These are phyloP conservation scores for Archivesica marissinica DNA, from an alignment of 1,140 invertebrate genomes.

Conservation along the genomic window DNA sequence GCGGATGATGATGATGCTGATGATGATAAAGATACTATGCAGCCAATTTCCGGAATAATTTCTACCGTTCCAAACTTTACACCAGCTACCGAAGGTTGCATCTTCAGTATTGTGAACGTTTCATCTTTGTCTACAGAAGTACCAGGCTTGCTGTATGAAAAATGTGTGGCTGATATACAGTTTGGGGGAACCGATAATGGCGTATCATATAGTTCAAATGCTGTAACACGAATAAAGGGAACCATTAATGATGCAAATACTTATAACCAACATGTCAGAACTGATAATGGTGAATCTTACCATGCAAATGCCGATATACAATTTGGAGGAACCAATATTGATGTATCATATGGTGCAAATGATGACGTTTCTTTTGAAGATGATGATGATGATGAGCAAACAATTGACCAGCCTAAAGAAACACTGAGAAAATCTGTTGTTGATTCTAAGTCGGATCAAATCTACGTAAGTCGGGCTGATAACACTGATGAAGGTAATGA, in stretches of 20 bases:
- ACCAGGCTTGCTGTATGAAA: conserved; percentile 16
- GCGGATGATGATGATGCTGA: conserved; percentile 15
- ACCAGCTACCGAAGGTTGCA: not conserved
- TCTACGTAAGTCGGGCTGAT: not conserved
- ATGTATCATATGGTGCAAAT: not conserved
- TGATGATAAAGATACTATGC: not conserved
- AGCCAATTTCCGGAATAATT: not conserved
- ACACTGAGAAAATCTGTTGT: not conserved
- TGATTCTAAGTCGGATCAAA: not conserved
- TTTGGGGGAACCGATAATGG: not conserved
- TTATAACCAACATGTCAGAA: not conserved
- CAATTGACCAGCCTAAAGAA: not conserved
- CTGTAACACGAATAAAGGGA: not conserved
- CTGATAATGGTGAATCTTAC: not conserved
- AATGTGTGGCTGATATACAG: not conserved
- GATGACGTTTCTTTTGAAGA: not conserved
- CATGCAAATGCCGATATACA: not conserved
- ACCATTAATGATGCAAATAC: not conserved
- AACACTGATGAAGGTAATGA: not conserved
- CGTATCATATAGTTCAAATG: not conserved
- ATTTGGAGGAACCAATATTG: not conserved
- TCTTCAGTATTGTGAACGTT: conserved; percentile 45
- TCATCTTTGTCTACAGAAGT: conserved; percentile 28
- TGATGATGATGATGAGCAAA: not conserved
- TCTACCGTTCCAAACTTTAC: conserved; percentile 19